Evolutionary conservation across 37 sponge, comb jelly and placozoan genomes (phyloP).

Genomic region (Geodia barretti): DNA sequence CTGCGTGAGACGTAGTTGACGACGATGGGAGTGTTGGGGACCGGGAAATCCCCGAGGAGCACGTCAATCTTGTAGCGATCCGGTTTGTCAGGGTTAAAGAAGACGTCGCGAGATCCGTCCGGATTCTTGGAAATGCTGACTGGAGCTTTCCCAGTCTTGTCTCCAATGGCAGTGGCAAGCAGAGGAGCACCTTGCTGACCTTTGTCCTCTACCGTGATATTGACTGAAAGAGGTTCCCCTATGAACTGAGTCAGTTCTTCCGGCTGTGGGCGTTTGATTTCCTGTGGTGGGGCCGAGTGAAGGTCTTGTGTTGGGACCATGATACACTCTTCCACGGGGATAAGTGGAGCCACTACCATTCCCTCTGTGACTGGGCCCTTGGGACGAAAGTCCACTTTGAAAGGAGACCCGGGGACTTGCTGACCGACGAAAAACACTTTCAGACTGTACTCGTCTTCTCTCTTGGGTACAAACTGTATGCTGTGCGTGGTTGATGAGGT

Average conservation of each 20-base stretch:
- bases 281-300: conserved; percentile 9
- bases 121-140: conserved; percentile 15
- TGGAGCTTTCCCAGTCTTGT: conserved; percentile 21
- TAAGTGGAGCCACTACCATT: background rate
- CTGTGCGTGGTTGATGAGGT: conserved; percentile 7
- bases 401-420: conserved; percentile 56
- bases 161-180: conserved; percentile 46
- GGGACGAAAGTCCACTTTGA: conserved; percentile 28
- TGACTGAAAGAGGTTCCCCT: conserved; percentile 43
- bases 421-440: conserved; percentile 31
- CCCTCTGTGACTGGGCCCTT: conserved; percentile 25
- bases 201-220: conserved; percentile 24
- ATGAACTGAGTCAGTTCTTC: conserved; percentile 6
- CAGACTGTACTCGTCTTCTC: conserved; percentile 49
- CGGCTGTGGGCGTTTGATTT: background rate
- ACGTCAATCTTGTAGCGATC: conserved; percentile 63
- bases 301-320: background rate
- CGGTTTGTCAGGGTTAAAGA: conserved; percentile 56
- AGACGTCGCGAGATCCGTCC: conserved; percentile 34
- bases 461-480: conserved; percentile 47
- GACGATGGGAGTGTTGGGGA: conserved; percentile 50
- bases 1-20: conserved; percentile 30
- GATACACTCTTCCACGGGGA: conserved; percentile 14
- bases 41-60: conserved; percentile 20
- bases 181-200: conserved; percentile 7